Conservation (phyloP, 2,888 invertebrate species). For the Amphipoea lucens region DNA sequence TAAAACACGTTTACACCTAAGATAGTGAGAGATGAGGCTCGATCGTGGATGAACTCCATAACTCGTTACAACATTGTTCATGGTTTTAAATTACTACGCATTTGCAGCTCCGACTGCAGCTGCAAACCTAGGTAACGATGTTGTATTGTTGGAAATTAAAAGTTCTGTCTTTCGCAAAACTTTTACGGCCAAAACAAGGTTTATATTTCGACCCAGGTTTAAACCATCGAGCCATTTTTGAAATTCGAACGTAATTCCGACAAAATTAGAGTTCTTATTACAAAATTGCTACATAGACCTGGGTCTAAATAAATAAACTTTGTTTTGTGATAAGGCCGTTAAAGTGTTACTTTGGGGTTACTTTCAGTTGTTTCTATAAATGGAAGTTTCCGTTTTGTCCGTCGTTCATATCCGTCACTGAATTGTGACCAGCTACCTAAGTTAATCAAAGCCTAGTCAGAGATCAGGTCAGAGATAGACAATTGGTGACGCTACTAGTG, state of each 20-base stretch:
- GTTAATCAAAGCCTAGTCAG: neutral
- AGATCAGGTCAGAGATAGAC: neutral
- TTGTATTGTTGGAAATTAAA: neutral
- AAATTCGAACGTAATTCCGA: no score
- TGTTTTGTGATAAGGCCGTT: no score
- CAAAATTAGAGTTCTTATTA: neutral
- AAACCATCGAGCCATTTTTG: neutral
- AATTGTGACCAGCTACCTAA: neutral
- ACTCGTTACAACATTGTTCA: constrained; percentile 29
- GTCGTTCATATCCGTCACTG: no score
- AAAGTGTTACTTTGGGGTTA: neutral
- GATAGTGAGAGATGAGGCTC: constrained; percentile 35
- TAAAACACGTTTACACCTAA: constrained; percentile 51
- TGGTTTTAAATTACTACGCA: constrained; percentile 25
- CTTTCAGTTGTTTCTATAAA: neutral
- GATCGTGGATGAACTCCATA: constrained; percentile 44
- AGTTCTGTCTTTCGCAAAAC: no score
- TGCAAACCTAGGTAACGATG: neutral
- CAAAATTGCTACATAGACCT: neutral
- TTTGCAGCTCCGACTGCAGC: constrained; percentile 11
- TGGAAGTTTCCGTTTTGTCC: neutral
- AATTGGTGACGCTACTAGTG: neutral
- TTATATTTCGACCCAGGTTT: neutral
- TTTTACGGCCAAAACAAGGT: neutral
- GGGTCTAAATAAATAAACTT: no score